Conservation (phyloP, 1,140 invertebrate genomes). For the Aphidius ervi region DNA sequence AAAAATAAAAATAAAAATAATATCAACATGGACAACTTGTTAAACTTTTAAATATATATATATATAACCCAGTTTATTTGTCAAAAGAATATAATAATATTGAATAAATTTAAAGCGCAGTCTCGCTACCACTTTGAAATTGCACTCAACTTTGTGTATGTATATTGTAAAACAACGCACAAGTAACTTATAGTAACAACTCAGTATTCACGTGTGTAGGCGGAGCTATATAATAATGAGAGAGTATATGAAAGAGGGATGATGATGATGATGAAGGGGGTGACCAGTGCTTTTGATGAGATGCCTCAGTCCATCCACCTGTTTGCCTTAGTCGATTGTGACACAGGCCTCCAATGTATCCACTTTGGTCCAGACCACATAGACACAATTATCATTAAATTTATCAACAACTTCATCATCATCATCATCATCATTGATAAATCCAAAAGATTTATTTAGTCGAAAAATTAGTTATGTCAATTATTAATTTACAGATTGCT, state of each 20-base stretch:
- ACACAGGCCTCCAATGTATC: background rate
- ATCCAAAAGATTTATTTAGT: no score
- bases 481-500: no score
- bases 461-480: no score
- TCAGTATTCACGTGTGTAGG: slow-evolving; percentile 5
- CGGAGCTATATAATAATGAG: background rate
- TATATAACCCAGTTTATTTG: slow-evolving; percentile 40
- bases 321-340: slow-evolving; percentile 19
- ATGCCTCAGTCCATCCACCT: slow-evolving; percentile 18
- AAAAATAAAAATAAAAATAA: no score
- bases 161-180: background rate
- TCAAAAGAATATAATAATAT: slow-evolving; percentile 35
- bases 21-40: slow-evolving; percentile 4
- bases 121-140: slow-evolving; percentile 25
- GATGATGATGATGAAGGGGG: background rate
- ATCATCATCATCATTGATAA: no score
- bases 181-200: background rate
- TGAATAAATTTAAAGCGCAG: slow-evolving; percentile 47
- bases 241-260: background rate
- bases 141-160: slow-evolving; percentile 4
- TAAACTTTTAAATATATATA: slow-evolving; percentile 38
- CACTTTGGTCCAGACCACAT: background rate
- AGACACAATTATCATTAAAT: background rate
- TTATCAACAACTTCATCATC: no score
- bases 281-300: slow-evolving; percentile 8